Conservation (phyloP, 1,140 invertebrate species). For the Gryllus bimaculatus region DNA sequence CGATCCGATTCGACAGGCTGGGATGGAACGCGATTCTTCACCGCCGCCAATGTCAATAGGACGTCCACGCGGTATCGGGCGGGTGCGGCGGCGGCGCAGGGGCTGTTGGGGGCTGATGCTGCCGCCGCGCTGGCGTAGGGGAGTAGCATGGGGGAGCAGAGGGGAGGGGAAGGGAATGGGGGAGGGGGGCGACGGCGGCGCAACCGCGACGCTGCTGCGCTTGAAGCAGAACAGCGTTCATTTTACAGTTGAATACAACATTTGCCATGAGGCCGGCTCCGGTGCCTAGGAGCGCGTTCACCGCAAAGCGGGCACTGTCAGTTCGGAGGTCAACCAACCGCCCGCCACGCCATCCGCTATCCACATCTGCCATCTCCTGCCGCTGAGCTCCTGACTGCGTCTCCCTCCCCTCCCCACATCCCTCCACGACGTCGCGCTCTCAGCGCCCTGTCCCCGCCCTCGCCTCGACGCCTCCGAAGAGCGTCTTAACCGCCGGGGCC, state of each 20-base stretch:
- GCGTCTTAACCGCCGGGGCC: no score
- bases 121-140: no score
- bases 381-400: not conserved
- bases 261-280: not conserved
- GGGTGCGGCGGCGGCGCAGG: no score
- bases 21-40: not conserved
- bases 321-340: not conserved
- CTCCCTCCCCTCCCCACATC: not conserved
- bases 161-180: not conserved
- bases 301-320: not conserved
- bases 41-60: not conserved
- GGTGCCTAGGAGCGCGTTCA: not conserved
- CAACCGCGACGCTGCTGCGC: not conserved
- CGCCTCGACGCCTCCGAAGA: not conserved
- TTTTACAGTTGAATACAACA: conserved; percentile 1
- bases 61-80: not conserved
- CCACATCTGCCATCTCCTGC: not conserved
- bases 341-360: not conserved
- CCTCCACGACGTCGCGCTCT: not conserved
- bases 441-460: no score
- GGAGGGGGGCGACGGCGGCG: not conserved
- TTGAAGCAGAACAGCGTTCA: conserved; percentile 3
- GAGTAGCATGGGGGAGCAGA: no score
- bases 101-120: not conserved
- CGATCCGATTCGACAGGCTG: not conserved